Evolutionary conservation across 2,797 vertebrate species (phyloP).

Genomic region (Amphiprion clarkii): DNA sequence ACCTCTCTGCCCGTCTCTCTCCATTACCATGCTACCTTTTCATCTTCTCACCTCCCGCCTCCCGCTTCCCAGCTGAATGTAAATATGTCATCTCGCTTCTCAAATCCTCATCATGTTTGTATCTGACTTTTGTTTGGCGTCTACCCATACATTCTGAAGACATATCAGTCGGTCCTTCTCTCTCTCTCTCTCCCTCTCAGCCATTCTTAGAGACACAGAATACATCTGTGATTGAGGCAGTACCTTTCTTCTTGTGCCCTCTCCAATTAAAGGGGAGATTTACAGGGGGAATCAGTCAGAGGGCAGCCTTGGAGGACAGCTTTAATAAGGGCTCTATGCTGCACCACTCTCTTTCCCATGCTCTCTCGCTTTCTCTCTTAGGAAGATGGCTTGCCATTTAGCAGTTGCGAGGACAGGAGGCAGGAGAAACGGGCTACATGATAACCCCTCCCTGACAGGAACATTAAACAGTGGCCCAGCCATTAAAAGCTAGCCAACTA

Average conservation of each 20-base stretch:
- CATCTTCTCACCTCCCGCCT: slow-evolving; percentile 65
- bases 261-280: slow-evolving; percentile 86
- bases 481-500: slow-evolving; percentile 61
- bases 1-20: slow-evolving; percentile 66
- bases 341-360: slow-evolving; percentile 65
- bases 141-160: slow-evolving; percentile 51
- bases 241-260: slow-evolving; percentile 75
- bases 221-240: slow-evolving; percentile 73
- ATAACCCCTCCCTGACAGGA: slow-evolving; percentile 64
- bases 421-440: slow-evolving; percentile 65
- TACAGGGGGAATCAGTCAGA: slow-evolving; percentile 83
- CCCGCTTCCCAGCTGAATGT: slow-evolving; percentile 62
- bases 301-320: slow-evolving; percentile 81
- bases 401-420: slow-evolving; percentile 60
- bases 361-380: slow-evolving; percentile 58
- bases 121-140: slow-evolving; percentile 62
- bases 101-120: slow-evolving; percentile 66
- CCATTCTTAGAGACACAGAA: slow-evolving; percentile 49
- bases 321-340: slow-evolving; percentile 82
- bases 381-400: slow-evolving; percentile 74
- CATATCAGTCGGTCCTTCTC: slow-evolving; percentile 5
- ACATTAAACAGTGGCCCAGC: slow-evolving; percentile 66
- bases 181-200: neutral
- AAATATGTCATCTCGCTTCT: slow-evolving; percentile 75
- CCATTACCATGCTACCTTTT: slow-evolving; percentile 72